A percentile compares a stretch with the other conserved stretches of the same genome.
phyloP scores from a whole-genome alignment of 2,113 vertebrate species.

The Rostratula benghalensis region DNA sequence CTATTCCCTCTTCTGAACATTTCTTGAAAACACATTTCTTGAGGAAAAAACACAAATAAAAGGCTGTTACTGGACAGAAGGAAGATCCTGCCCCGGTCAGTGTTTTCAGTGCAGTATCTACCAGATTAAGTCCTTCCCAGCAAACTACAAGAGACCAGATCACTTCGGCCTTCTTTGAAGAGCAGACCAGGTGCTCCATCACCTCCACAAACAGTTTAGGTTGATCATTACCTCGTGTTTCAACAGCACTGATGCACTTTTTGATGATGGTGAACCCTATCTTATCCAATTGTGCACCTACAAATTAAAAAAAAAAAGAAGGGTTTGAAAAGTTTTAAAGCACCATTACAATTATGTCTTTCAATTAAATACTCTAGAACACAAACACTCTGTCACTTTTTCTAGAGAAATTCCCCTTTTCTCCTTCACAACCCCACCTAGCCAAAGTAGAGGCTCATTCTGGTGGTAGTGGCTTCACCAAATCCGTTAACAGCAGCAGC shows the following conservation, averaged over 20 bases:
- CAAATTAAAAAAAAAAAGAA: neutral
- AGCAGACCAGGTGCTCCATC: neutral
- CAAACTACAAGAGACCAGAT: neutral
- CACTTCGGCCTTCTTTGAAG: neutral
- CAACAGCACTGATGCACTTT: conserved; percentile 91
- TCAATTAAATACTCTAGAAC: neutral
- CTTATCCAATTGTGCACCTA: conserved; percentile 90
- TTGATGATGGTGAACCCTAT: conserved; percentile 87
- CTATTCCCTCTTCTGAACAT: neutral
- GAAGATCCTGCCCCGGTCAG: neutral
- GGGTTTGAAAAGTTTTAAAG: neutral
- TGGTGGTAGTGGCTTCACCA: neutral
- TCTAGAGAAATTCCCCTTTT: neutral
- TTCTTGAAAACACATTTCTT: neutral
- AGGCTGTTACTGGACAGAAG: neutral
- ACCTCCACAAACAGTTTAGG: neutral
- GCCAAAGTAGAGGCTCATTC: neutral
- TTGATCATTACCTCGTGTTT: conserved; percentile 86
- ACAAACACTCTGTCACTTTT: neutral
- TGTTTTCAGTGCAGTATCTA: neutral
- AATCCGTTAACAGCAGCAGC: conserved; percentile 30
- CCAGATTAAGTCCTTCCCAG: neutral
- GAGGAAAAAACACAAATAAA: neutral
- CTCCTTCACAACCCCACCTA: neutral
- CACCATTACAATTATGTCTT: neutral